Evolutionary conservation across 2,888 invertebrate species (phyloP), one percentile per base, ranked within the genome.

Genomic region (Drosophila lutescens): DNA sequence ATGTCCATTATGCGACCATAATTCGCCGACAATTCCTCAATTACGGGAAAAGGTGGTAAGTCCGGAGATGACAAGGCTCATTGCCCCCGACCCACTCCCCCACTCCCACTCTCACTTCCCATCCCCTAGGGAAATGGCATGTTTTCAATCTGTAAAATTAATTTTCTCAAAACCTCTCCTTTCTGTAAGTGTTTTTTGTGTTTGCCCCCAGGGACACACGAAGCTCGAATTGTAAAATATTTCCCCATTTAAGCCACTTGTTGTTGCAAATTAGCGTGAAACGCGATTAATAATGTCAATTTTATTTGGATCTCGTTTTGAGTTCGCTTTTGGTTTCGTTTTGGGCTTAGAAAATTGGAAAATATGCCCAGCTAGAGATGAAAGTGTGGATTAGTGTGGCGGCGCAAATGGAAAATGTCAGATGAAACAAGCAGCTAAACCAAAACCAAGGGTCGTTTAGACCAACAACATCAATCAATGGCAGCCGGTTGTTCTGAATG

Each of bases 211-310:
- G 58, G 51, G 46, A 15, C n/a, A 17, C 36, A 34, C 17, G 15
- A 44, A 41, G 56, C 57, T 32, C 13, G 47, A 71, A 80, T 83
- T 83, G 79, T 86, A 82, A 86, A 86, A 76, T 82, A 55, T 80
- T 40, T 51, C 20, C 34, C 20, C 32, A 17, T 34, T 41, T 41
- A 58, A 46, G 53, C 30, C 57, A 58, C 63, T 74, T 78, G 67
- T 77, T 78, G 82, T 70, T 81, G 86, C 89, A 86, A 86, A 86
- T 86, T 86, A 89, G 89, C 85, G 85, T 89, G 88, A 86, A 86
- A 86, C 80, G 84, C 89, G 89, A 87, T 85, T 85, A 82, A 87
- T 85, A 89, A 89, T 85, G 85, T 85, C 88, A 89, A 85, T 85
- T 85, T 81, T 83, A 58, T 66, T 23, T 49, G 46, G 34, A 41